These are phyloP conservation scores for Saccostrea cuccullata DNA, from an alignment of 1,140 invertebrate genomes.

Conservation along the genomic window DNA sequence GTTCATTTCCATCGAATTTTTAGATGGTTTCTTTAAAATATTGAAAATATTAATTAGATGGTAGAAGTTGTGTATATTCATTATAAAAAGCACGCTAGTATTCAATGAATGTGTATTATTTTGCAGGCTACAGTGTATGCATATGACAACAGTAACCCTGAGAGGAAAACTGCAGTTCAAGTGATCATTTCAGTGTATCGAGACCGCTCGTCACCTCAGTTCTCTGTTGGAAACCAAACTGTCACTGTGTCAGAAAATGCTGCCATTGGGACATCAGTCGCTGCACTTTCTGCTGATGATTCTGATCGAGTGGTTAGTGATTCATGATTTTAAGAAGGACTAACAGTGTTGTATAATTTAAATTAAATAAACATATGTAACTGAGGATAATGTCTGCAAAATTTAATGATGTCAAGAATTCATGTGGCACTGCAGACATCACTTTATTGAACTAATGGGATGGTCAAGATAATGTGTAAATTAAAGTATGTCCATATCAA, in stretches of 20 bases:
- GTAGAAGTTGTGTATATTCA: too few species aligned
- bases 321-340: background rate
- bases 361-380: background rate
- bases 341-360: background rate
- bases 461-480: background rate
- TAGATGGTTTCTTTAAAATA: too few species aligned
- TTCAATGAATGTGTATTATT: background rate
- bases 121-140: constrained; percentile 86
- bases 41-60: too few species aligned
- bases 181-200: constrained; percentile 86
- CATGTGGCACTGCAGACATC: background rate
- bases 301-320: constrained; percentile 48
- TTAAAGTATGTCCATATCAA: background rate
- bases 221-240: constrained; percentile 86
- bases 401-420: background rate
- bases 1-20: too few species aligned
- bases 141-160: constrained; percentile 90
- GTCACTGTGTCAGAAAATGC: constrained; percentile 90
- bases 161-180: constrained; percentile 90
- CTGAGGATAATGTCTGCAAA: background rate
- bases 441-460: background rate
- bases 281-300: constrained; percentile 82
- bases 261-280: constrained; percentile 85
- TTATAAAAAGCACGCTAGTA: too few species aligned
- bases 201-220: constrained; percentile 89